A percentile compares a stretch with the other conserved stretches of the same genome.
Evolutionary conservation across 2,888 invertebrate genomes (phyloP).

Genomic region (Ichneumon xanthorius): DNA sequence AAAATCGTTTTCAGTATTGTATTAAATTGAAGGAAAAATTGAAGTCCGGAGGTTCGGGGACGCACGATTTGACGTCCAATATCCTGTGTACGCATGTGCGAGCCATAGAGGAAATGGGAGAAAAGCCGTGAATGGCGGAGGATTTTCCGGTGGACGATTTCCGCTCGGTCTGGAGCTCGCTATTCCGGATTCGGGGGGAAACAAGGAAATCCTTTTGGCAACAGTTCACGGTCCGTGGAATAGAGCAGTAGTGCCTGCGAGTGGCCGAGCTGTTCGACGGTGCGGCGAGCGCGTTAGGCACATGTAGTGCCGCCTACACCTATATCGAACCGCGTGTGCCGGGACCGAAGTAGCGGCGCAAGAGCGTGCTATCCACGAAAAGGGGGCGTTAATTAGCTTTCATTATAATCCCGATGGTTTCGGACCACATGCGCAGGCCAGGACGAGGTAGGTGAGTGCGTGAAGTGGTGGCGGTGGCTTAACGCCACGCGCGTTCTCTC

Average conservation of each 20-base stretch:
- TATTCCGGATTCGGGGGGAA: conserved; percentile 44
- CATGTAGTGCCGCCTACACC: conserved; percentile 25
- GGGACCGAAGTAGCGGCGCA: conserved; percentile 48
- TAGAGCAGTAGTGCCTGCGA: conserved; percentile 26
- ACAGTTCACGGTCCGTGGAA: conserved; percentile 59
- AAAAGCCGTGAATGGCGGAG: conserved; percentile 63
- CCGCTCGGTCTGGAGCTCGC: conserved; percentile 60
- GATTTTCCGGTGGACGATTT: conserved; percentile 64
- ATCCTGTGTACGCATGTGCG: conserved; percentile 16
- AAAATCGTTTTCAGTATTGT: neutral
- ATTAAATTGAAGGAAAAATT: conserved; percentile 5
- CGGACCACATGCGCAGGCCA: conserved; percentile 60
- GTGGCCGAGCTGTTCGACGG: conserved; percentile 56
- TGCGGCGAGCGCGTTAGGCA: conserved; percentile 50
- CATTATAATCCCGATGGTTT: conserved; percentile 74
- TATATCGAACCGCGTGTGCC: conserved; percentile 21
- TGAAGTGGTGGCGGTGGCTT: conserved; percentile 36
- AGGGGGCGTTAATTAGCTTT: conserved; percentile 74
- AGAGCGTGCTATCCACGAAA: conserved; percentile 54
- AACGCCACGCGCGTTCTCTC: conserved; percentile 44
- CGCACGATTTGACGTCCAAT: conserved; percentile 15
- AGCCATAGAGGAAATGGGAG: conserved; percentile 61
- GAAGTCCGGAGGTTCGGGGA: neutral
- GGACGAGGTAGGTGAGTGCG: conserved; percentile 29
- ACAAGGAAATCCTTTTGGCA: conserved; percentile 68